A percentile compares a stretch with the other conserved stretches of the same genome.
phyloP scores from a whole-genome alignment of 2,797 vertebrate genomes.

The Neoniphon sammara region DNA sequence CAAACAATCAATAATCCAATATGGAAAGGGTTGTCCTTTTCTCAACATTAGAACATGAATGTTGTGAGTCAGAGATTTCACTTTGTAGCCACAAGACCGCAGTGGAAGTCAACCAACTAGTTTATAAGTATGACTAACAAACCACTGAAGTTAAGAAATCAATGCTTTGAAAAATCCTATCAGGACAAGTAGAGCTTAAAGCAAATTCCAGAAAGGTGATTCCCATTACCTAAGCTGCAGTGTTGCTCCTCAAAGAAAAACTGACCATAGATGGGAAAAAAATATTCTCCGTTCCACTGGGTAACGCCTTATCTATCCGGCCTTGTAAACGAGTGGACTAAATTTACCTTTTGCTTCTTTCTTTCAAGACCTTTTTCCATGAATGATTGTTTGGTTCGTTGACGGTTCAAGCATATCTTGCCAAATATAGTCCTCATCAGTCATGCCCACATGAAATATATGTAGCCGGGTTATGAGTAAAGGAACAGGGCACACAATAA shows the following conservation, averaged over 20 bases:
- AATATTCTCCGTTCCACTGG: not conserved
- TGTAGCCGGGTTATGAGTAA: not conserved
- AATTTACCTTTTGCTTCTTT: no score
- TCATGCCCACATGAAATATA: conserved; percentile 7
- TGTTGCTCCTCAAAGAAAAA: no score
- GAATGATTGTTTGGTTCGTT: not conserved
- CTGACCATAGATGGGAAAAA: no score
- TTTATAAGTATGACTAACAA: not conserved
- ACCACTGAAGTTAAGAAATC: not conserved
- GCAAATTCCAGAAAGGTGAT: no score
- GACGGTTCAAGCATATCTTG: conserved; percentile 5
- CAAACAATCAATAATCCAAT: conserved; percentile 31
- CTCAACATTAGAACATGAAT: not conserved
- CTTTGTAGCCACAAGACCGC: not conserved
- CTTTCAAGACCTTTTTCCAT: not conserved
- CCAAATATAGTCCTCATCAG: not conserved
- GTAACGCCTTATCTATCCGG: not conserved
- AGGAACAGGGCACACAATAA: no score
- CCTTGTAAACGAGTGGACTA: no score
- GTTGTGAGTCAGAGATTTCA: conserved; percentile 20
- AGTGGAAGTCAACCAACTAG: not conserved
- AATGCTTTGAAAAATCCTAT: no score
- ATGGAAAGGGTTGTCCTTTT: not conserved
- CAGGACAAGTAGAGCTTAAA: no score
- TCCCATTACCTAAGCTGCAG: no score